Evolutionary conservation across 1,140 invertebrate genomes (phyloP).

Genomic region (Zaprionus taronus): DNA sequence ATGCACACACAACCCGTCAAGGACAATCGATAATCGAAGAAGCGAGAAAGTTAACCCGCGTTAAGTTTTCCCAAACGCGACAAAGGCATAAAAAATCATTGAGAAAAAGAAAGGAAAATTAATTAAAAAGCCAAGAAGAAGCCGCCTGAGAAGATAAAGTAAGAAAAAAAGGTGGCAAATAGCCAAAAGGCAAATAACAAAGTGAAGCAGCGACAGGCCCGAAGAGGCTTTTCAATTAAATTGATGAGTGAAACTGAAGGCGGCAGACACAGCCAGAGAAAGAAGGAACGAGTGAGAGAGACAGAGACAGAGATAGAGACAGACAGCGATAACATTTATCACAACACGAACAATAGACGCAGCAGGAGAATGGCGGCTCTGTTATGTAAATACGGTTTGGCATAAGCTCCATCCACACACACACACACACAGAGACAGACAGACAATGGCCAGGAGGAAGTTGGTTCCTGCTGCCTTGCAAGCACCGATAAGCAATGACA

Average conservation of each 20-base stretch:
- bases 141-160: background rate
- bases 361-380: constrained; percentile 15
- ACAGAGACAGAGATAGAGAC: background rate
- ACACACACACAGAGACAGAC: constrained; percentile 9
- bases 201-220: constrained; percentile 31
- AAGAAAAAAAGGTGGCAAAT: constrained; percentile 23
- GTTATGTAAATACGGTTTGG: constrained; percentile 47
- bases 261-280: constrained; percentile 29
- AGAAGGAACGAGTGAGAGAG: constrained; percentile 28
- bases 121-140: constrained; percentile 66
- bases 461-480: constrained; percentile 37
- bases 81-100: constrained; percentile 26
- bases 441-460: constrained; percentile 48
- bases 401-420: constrained; percentile 19
- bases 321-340: constrained; percentile 47
- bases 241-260: constrained; percentile 56
- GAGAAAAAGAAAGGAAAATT: constrained; percentile 51
- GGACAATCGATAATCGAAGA: constrained; percentile 68
- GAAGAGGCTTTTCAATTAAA: constrained; percentile 68
- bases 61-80: constrained; percentile 27
- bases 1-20: constrained; percentile 8
- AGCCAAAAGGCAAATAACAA: constrained; percentile 51
- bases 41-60: constrained; percentile 33
- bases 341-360: constrained; percentile 48
- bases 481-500: constrained; percentile 71